These are phyloP conservation scores for Remorina albescens DNA, from an alignment of 2,797 vertebrate genomes.

Conservation along the genomic window DNA sequence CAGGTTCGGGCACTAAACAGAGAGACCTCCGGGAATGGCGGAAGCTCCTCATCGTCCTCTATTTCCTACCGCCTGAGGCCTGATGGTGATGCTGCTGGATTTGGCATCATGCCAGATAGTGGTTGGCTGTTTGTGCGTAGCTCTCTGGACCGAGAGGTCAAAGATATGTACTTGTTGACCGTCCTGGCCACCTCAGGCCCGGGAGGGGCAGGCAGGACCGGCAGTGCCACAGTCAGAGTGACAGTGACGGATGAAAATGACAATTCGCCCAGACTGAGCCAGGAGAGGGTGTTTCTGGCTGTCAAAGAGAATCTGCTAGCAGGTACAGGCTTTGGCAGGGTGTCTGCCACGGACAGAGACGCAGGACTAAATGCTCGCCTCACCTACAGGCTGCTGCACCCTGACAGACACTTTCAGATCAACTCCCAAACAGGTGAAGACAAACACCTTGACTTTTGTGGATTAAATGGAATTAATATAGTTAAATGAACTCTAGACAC, in stretches of 20 bases:
- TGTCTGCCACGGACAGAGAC: conserved; percentile 92
- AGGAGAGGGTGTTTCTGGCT: conserved; percentile 94
- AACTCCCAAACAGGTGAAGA: conserved; percentile 93
- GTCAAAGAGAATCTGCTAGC: conserved; percentile 91
- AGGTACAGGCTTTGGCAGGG: conserved; percentile 90
- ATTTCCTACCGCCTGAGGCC: conserved; percentile 90
- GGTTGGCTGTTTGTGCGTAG: conserved; percentile 96
- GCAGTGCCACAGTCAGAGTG: conserved; percentile 92
- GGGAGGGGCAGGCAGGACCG: conserved; percentile 86
- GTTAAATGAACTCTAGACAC: background rate
- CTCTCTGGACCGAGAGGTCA: conserved; percentile 91
- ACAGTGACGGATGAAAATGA: conserved; percentile 95
- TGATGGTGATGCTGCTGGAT: conserved; percentile 91
- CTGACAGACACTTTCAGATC: conserved; percentile 91
- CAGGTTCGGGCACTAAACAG: conserved; percentile 93
- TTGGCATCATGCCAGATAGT: conserved; percentile 89
- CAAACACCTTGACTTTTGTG: background rate
- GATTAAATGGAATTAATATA: conserved; percentile 22
- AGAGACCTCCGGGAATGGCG: conserved; percentile 78
- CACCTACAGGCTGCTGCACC: conserved; percentile 89
- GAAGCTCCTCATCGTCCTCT: conserved; percentile 65
- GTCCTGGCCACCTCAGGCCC: conserved; percentile 88
- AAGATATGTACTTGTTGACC: conserved; percentile 92
- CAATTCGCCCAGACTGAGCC: conserved; percentile 92
- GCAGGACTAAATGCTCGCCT: conserved; percentile 93